Evolutionary conservation across 2,888 invertebrate species (phyloP), one percentile per base, ranked within the genome.

Genomic region (Vannuccia rotundouncinata): DNA sequence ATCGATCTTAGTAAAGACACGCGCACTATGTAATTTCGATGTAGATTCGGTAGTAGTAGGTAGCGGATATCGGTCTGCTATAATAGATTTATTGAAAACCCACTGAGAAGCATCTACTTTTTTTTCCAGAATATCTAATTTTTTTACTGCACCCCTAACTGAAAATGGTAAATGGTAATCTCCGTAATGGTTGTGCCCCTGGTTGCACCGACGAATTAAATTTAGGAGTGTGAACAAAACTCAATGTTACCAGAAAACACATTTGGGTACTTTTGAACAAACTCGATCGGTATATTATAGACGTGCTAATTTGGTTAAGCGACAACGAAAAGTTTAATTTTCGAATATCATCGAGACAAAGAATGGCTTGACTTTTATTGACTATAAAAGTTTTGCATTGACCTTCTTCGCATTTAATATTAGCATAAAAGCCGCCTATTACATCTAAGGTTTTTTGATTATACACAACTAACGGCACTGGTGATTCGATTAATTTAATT

Each of bases 321-420:
- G 66, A 66, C 66, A 66, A 66, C 2, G 66, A 13, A 5, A 66
- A 2, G 25, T 66, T 66, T 22, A 66, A 66, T 66, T 66, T 66
- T 5, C 66, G 66, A 22, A 66, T 66, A 66, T 5, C 66, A n/a
- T 66, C 22, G 66, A 66, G 66, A 66, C 66, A 17, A 22, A 22
- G 66, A 22, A 66, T 66, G 25, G 66, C 66, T 66, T 66, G 66
- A 22, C 66, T 27, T 66, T 66, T 66, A 5, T 66, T 2, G 25
- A 66, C 66, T 66, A 66, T 66, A 66, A n/a, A 66, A 5, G 25
- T 66, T 66, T 66, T 66, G 25, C 66, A 66, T 22, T 66, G 10
- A 66, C 10, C 66, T n/a, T 66, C 66, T n/a, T 66, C 66, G 66
- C 66, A 66, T 66, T 66, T 66, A n/a, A 66, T 66, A n/a, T 66